Conservation (phyloP, 2,797 vertebrate species). For the Chaetodon trifasciatus region DNA sequence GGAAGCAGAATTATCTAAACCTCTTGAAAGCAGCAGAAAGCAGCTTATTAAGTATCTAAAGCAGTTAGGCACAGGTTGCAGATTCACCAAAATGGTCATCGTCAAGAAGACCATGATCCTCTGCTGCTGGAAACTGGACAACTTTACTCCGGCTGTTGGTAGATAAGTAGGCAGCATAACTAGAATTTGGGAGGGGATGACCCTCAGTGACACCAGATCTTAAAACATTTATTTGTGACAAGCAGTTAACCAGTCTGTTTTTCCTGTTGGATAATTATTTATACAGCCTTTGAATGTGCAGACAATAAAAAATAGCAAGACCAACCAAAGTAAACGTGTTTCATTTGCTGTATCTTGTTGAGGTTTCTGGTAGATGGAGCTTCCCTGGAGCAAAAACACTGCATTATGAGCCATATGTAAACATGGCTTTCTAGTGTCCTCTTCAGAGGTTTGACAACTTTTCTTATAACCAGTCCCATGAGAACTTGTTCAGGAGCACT, state of each 20-base stretch:
- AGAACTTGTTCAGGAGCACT: background rate
- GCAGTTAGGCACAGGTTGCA: background rate
- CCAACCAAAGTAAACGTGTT: background rate
- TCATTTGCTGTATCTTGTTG: background rate
- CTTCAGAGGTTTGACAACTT: background rate
- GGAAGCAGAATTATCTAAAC: background rate
- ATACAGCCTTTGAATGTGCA: background rate
- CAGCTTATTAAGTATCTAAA: background rate
- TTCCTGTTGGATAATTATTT: background rate
- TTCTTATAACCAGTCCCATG: background rate
- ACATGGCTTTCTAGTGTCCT: background rate
- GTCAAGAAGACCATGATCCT: background rate
- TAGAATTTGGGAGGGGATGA: background rate
- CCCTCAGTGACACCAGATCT: background rate
- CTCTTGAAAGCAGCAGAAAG: background rate
- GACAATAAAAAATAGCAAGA: background rate
- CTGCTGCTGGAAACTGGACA: background rate
- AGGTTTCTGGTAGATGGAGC: background rate
- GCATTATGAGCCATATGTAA: background rate
- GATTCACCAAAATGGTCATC: background rate
- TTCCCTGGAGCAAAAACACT: background rate
- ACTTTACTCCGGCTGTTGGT: background rate
- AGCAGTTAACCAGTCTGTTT: background rate
- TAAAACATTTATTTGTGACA: background rate
- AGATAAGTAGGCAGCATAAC: background rate